Evolutionary conservation across 1,140 invertebrate genomes (phyloP), one percentile per base, ranked within the genome.

Genomic region (Spodoptera litura): DNA sequence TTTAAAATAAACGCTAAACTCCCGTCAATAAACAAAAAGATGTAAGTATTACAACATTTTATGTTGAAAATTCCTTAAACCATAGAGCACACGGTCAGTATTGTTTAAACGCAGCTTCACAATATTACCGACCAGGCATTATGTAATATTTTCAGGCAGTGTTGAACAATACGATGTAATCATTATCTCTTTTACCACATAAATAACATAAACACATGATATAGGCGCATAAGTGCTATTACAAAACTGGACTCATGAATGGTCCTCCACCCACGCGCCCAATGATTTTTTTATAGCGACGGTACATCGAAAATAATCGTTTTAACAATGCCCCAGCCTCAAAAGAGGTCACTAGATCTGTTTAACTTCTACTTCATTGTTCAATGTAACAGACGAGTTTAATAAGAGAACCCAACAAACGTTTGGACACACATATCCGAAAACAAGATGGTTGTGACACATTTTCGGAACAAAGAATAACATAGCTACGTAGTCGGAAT

Each of bases 291-390:
- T 91, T 90, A 86, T 88, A 87, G 81, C 80, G 56, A 74, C 71
- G 77, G 83, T 77, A 78, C 81, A 81, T 81, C 85, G 74, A 83
- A 87, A 90, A 92, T 92, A 91, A 92, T 91, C 87, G 88, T 88
- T 91, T 89, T 87, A 91, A 85, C 89, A 91, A 81, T 85, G 83
- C 83, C 77, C 55, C 52, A 81, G 68, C 80, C 85, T 87, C 85
- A 79, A 83, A 83, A 87, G 82, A 88, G 86, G 85, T 87, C 81
- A 62, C 12, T 72, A 53, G 58, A 77, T 78, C 58, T 71, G n/a
- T 71, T 52, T 71, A 62, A 62, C 58, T 75, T 31, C 35, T 25
- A 62, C 44, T 62, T 51, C 44, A 75, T 44, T 49, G 44, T 59
- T 35, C 53, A 55, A 56, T 56, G 68, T 53, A 56, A 15, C 27